Evolutionary conservation across 2,113 vertebrate genomes (phyloP).

Genomic region (Nansenia antarctica): DNA sequence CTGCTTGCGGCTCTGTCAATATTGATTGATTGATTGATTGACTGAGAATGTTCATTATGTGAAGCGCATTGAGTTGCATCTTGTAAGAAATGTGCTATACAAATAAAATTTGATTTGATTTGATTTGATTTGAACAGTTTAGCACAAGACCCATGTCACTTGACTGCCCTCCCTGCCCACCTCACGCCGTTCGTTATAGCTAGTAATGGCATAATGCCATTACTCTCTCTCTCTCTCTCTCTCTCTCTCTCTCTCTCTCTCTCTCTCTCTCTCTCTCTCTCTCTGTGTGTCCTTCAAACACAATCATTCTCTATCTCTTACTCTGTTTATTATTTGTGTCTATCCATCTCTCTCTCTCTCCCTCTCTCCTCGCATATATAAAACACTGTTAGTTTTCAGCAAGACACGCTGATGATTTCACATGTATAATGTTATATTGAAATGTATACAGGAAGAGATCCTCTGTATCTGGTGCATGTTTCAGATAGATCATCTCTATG

Average conservation of each 20-base stretch:
- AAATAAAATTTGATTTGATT: no score
- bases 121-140: no score
- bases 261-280: not conserved
- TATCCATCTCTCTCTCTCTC: not conserved
- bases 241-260: not conserved
- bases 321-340: not conserved
- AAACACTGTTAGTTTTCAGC: not conserved
- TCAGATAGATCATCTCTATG: not conserved
- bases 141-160: slow-evolving; percentile 73
- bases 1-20: no score
- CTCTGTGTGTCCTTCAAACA: not conserved
- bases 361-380: not conserved
- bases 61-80: no score
- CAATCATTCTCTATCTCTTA: not conserved
- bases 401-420: not conserved
- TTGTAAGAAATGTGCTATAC: no score
- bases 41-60: no score
- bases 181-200: slow-evolving; percentile 64
- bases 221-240: slow-evolving; percentile 29
- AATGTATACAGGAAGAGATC: no score
- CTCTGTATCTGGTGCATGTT: not conserved
- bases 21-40: no score
- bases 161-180: slow-evolving; percentile 53
- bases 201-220: slow-evolving; percentile 48
- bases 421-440: not conserved